Evolutionary conservation across 2,113 vertebrate species (phyloP).

Genomic region (Chauna torquata): DNA sequence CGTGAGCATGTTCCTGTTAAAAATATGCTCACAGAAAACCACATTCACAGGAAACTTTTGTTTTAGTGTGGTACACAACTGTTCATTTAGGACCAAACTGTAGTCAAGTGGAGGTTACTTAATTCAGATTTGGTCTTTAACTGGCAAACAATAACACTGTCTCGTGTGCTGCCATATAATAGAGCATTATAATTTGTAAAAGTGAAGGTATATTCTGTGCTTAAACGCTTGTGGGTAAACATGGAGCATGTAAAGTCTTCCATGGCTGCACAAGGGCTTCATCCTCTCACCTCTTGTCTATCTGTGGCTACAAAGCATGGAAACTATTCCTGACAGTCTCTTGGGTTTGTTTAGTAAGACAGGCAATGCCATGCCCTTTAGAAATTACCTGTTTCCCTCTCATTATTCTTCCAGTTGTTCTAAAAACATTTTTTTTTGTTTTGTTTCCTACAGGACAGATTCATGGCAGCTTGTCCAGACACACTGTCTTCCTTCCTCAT

Average conservation of each 20-base stretch:
- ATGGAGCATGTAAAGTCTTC: background rate
- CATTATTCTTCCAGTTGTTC: background rate
- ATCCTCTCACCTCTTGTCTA: background rate
- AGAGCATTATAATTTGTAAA: background rate
- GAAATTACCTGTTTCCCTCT: background rate
- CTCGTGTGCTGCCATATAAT: background rate
- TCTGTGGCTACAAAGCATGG: background rate
- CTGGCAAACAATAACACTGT: background rate
- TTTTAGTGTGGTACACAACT: background rate
- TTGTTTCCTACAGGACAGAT: constrained; percentile 82
- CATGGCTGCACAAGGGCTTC: background rate
- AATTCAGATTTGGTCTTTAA: background rate
- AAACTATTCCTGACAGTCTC: background rate
- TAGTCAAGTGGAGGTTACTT: background rate
- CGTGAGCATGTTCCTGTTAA: background rate
- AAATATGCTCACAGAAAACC: background rate
- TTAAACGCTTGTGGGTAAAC: background rate
- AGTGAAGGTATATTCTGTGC: background rate
- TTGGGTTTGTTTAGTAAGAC: background rate
- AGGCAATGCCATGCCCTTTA: background rate
- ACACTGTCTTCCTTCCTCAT: constrained; percentile 94
- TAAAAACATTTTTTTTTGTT: background rate
- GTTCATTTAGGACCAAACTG: background rate
- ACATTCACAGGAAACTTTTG: background rate
- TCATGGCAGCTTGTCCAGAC: constrained; percentile 96